phyloP scores from a whole-genome alignment of 2,888 invertebrate species.

The Gastracanthus pulcherrimus region DNA sequence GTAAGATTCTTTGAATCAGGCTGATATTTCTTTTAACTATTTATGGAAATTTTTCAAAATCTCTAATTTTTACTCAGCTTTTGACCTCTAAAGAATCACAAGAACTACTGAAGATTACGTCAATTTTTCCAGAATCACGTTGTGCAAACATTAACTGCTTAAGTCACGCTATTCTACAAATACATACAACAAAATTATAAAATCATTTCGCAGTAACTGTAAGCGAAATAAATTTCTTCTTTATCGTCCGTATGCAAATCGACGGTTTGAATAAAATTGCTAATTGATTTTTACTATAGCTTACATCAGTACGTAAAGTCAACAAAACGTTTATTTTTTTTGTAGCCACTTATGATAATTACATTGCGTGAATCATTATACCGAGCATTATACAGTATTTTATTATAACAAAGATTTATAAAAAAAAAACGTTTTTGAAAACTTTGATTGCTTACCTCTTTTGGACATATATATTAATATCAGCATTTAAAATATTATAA shows the following conservation, averaged over 20 bases:
- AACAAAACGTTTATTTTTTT: background rate
- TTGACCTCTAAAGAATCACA: background rate
- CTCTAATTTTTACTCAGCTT: background rate
- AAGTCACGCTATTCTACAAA: background rate
- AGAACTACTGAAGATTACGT: background rate
- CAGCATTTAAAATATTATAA: no score
- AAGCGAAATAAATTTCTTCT: slow-evolving; percentile 9
- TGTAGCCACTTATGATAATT: no score
- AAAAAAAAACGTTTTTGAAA: no score
- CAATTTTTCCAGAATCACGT: slow-evolving; percentile 3
- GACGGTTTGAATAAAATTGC: background rate
- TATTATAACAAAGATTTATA: no score
- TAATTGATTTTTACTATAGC: background rate
- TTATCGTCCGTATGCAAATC: background rate
- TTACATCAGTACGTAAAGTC: background rate
- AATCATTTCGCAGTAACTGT: slow-evolving; percentile 22
- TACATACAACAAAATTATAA: background rate
- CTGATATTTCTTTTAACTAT: no score
- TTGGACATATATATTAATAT: no score
- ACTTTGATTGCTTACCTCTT: no score
- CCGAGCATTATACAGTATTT: no score
- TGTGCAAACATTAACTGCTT: background rate
- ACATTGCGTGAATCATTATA: no score
- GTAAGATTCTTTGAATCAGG: no score
- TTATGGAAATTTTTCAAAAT: background rate